These are phyloP conservation scores for Pleuronectes platessa DNA, from an alignment of 2,113 vertebrate genomes.

Conservation along the genomic window DNA sequence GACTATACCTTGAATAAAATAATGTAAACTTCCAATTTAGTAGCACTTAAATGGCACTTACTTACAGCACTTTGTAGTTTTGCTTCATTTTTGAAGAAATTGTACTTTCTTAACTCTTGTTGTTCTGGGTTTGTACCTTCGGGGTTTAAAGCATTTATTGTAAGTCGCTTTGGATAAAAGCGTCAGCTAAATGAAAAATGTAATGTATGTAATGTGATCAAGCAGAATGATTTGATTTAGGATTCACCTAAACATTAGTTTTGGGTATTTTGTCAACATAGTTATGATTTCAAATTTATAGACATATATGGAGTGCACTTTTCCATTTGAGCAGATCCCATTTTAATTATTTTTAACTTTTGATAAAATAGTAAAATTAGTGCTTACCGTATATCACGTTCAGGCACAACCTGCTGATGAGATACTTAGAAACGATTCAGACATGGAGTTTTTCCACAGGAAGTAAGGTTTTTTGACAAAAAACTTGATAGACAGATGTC, in stretches of 20 bases:
- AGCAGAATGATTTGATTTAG: background rate
- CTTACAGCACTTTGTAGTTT: no score
- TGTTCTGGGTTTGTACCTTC: no score
- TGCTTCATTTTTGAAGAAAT: no score
- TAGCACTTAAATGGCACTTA: no score
- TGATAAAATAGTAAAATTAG: conserved; percentile 9
- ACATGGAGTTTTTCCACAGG: conserved; percentile 63
- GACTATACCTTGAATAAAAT: no score
- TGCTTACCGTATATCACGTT: conserved; percentile 48
- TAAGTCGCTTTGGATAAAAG: no score
- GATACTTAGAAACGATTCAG: conserved; percentile 39
- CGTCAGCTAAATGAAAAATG: no score
- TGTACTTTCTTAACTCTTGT: no score
- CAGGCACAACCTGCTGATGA: conserved; percentile 31
- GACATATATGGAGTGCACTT: no score
- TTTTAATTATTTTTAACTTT: background rate
- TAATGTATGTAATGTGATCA: background rate
- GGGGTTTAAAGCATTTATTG: no score
- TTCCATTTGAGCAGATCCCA: background rate
- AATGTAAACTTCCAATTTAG: no score
- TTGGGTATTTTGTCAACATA: background rate
- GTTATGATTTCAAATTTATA: background rate
- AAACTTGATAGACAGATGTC: background rate
- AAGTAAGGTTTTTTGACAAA: conserved; percentile 49
- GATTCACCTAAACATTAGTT: background rate